A percentile compares a stretch with the other conserved stretches of the same genome.
Evolutionary conservation across 2,797 vertebrate species (phyloP).

Genomic region (Tragopan temminckii): DNA sequence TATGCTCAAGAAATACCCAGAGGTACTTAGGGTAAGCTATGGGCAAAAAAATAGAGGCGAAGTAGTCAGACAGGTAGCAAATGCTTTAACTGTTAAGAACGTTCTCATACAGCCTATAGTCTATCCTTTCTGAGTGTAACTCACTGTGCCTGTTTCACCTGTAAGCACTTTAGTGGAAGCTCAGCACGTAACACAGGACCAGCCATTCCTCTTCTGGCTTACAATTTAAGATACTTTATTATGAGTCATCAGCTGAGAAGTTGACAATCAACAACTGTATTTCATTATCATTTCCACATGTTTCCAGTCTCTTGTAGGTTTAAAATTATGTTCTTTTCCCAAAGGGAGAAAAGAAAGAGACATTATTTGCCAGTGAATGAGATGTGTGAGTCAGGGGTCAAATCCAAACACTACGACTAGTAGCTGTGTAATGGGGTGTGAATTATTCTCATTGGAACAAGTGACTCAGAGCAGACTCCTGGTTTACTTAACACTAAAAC

Average conservation of each 20-base stretch:
- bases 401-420: background rate
- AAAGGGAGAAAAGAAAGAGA: background rate
- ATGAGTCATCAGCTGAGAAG: slow-evolving; percentile 25
- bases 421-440: background rate
- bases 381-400: background rate
- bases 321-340: background rate
- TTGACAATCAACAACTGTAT: background rate
- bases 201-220: background rate
- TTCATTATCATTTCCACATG: background rate
- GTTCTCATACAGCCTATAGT: background rate
- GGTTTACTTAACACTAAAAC: background rate
- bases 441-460: background rate
- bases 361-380: background rate
- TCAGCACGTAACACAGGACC: background rate
- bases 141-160: background rate
- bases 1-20: background rate
- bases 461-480: slow-evolving; percentile 1
- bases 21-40: background rate
- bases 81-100: background rate
- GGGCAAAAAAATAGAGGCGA: background rate
- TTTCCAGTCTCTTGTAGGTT: background rate
- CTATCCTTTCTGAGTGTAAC: background rate
- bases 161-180: background rate
- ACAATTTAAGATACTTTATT: slow-evolving; percentile 4
- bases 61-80: background rate